Conservation (phyloP, 2,797 vertebrate genomes). For the Bucorvus abyssinicus region DNA sequence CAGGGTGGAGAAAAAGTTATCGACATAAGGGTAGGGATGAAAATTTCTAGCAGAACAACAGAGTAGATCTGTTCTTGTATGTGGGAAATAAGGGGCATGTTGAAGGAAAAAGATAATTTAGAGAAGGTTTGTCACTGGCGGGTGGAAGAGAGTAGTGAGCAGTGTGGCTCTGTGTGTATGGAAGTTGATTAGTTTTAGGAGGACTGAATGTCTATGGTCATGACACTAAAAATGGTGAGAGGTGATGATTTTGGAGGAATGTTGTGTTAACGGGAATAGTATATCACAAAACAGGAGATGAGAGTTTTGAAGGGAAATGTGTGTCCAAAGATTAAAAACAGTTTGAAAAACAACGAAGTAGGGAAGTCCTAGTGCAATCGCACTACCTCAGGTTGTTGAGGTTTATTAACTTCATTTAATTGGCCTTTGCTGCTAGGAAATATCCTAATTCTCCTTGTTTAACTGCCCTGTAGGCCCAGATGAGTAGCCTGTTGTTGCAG, state of each 20-base stretch:
- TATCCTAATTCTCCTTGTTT: background rate
- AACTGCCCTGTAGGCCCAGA: background rate
- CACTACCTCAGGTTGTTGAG: background rate
- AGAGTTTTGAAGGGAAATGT: background rate
- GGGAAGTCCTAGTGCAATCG: background rate
- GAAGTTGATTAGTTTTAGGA: background rate
- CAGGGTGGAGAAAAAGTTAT: background rate
- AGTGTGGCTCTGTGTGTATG: background rate
- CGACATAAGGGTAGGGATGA: accelerated
- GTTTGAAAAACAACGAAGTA: background rate
- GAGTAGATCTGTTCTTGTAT: background rate
- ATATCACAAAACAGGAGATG: background rate
- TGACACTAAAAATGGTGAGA: background rate
- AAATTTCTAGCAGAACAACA: background rate
- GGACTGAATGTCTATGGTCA: background rate
- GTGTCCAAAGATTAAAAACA: background rate
- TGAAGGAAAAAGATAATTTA: background rate
- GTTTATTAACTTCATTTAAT: background rate
- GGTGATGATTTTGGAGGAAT: background rate
- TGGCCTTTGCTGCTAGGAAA: background rate
- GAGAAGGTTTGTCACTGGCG: background rate
- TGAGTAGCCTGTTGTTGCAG: background rate
- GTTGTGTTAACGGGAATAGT: background rate
- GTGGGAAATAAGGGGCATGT: background rate
- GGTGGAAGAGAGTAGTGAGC: background rate